A percentile compares a stretch with the other conserved stretches of the same genome.
Conservation (phyloP, 2,888 invertebrate species). For the Pegoplata infirma region DNA sequence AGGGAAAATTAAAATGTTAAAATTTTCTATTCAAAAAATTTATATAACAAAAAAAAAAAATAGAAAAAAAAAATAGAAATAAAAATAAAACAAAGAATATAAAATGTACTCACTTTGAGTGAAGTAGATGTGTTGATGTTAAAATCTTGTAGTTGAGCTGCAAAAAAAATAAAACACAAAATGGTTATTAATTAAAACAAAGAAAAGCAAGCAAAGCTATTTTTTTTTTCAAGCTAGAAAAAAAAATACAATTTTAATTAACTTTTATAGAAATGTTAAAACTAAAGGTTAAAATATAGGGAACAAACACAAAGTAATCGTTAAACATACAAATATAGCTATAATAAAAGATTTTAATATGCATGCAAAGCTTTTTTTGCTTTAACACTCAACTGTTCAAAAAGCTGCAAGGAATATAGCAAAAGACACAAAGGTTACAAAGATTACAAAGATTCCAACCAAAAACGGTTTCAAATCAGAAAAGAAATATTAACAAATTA, state of each 20-base stretch:
- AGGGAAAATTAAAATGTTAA: slow-evolving; percentile 73
- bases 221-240: slow-evolving; percentile 38
- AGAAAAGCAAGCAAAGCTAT: slow-evolving; percentile 49
- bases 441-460: too few relatives aligned
- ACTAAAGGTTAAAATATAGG: neutral
- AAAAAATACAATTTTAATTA: slow-evolving; percentile 65
- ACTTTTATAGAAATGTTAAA: slow-evolving; percentile 45
- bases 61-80: slow-evolving; percentile 11
- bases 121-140: slow-evolving; percentile 66
- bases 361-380: neutral
- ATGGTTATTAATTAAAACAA: slow-evolving; percentile 65
- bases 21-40: slow-evolving; percentile 64
- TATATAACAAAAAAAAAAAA: slow-evolving; percentile 13
- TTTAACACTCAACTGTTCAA: neutral
- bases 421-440: too few relatives aligned
- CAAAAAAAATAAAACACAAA: slow-evolving; percentile 53
- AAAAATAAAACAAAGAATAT: slow-evolving; percentile 20
- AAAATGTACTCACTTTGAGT: slow-evolving; percentile 1
- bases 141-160: slow-evolving; percentile 66
- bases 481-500: too few relatives aligned
- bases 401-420: neutral
- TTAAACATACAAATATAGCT: neutral
- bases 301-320: neutral
- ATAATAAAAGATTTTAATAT: neutral
- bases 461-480: too few relatives aligned